These are phyloP conservation scores for Coregonus ussuriensis DNA, from an alignment of 2,797 vertebrate species.

Conservation along the genomic window DNA sequence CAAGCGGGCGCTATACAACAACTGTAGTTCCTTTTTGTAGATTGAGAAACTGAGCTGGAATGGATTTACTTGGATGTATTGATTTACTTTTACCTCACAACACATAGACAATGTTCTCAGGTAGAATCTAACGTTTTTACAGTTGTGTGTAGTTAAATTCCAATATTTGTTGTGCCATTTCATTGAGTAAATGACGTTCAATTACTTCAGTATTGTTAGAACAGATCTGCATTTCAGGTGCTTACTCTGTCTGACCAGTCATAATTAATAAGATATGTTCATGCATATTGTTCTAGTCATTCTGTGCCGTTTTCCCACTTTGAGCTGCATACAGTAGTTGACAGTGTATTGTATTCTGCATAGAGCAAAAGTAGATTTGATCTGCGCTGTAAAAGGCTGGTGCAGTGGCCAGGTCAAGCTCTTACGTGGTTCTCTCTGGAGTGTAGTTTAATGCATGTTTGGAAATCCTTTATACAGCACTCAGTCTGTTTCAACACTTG, in stretches of 20 bases:
- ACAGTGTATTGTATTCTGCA: conserved; percentile 57
- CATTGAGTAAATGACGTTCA: not conserved
- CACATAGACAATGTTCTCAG: not conserved
- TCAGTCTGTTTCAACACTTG: conserved; percentile 62
- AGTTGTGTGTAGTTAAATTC: not conserved
- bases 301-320: conserved; percentile 32
- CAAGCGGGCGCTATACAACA: conserved; percentile 73
- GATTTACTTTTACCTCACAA: not conserved
- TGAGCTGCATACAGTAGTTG: conserved; percentile 31
- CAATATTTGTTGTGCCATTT: not conserved
- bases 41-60: not conserved
- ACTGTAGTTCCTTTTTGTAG: conserved; percentile 11
- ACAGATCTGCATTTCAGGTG: conserved; percentile 40
- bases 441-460: conserved; percentile 60
- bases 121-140: not conserved
- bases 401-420: conserved; percentile 58
- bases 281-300: conserved; percentile 35
- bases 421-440: conserved; percentile 54
- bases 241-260: conserved; percentile 10
- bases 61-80: not conserved
- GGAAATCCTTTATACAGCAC: conserved; percentile 61
- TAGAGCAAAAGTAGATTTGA: not conserved
- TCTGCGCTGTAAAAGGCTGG: conserved; percentile 7
- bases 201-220: not conserved
- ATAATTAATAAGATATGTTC: not conserved